Base-by-base conservation (phyloP, 2,113 vertebrate species). In the Reinhardtius hippoglossoides region DNA sequence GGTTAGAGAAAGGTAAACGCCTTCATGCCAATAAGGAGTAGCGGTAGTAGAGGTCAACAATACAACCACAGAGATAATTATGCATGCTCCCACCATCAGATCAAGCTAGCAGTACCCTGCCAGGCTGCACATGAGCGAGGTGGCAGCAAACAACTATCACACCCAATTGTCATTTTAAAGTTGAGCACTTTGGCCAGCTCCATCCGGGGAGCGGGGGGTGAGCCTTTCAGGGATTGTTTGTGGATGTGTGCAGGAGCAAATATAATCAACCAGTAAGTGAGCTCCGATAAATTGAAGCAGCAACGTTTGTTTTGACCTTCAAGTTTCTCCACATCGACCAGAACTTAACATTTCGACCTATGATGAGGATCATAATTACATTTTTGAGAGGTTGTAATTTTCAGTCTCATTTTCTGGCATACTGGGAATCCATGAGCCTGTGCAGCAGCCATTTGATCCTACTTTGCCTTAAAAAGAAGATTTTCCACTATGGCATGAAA, bases 71-170 rank as follows among this genome's bases (percentile, higher is more conserved):
- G 42, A 35, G 65, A 72, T 74, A 40, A 86, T 31, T 9, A 13
- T 57, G 50, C 12, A 10, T 42, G 40, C 10, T 40, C 40, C 9
- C 59, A 67, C 55, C n/a, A 13, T 74, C 63, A 72, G 75, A 56
- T 85, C 81, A 78, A 90, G 86, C 89, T 87, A 82, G 83, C 71
- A 37, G 42, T 67, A 65, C 12, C 86, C 86, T 83, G 86, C 67
- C 64, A 71, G 21, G 52, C 58, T 52, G 9, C 61, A 70, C 60
- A 73, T 86, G 62, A 76, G 81, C 10, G 31, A 79, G 68, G 67
- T 81, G 65, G 75, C 81, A 82, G 61, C 52, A 75, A 50, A 64
- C 56, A 31, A 62, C 20, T 16, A 59, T 63, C 62, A 59, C 63
- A 80, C 65, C 67, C 71, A 71, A 54, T 57, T 48, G 21, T 24